Evolutionary conservation across 1,140 invertebrate genomes (phyloP), one percentile per base, ranked within the genome.

Genomic region (Bradysia coprophila): DNA sequence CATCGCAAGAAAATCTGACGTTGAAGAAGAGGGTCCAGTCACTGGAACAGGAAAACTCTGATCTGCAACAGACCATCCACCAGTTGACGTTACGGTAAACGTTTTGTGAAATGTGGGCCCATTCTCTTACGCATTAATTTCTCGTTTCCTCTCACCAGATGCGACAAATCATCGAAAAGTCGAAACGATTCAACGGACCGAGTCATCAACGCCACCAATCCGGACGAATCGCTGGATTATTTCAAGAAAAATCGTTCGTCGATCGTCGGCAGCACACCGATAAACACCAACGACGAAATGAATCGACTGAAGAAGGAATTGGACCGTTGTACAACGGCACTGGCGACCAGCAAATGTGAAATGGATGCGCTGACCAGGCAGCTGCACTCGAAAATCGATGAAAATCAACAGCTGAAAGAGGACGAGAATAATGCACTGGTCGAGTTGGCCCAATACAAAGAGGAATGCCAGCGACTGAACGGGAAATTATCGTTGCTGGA

Each of bases 301-400:
- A 46, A 46, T 3, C 52, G 55, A 42, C 51, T 61, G 3, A 61
- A 59, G 24, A 44, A 56, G 19, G 57, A 60, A 43, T 42, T 61
- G 1, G 51, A 51, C 42, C 46, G 52, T 0, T 51, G 55, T 1
- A 36, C 59, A 5, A 43, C 34, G 9, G 56, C 49, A 38, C 45
- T 57, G 2, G 59, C 59, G 40, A 38, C 10, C n/a, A 61, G 56
- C 38, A 47, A 56, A 0, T 55, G 59, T 21, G 55, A 61, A 24
- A 54, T 61, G n/a, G 48, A 53, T 0, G 48, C 43, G 10, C 32
- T 60, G 5, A 52, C 56, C 31, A 49, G 51, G 28, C 44, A 46
- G 16, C n/a, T 61, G 15, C 48, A 49, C 2, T 52, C 55, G 21
- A 53, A 57, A n/a, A 46, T 46, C 21, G 20, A 43, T 1, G 56